Evolutionary conservation across 2,797 vertebrate species (phyloP).

Genomic region (Masticophis lateralis): DNA sequence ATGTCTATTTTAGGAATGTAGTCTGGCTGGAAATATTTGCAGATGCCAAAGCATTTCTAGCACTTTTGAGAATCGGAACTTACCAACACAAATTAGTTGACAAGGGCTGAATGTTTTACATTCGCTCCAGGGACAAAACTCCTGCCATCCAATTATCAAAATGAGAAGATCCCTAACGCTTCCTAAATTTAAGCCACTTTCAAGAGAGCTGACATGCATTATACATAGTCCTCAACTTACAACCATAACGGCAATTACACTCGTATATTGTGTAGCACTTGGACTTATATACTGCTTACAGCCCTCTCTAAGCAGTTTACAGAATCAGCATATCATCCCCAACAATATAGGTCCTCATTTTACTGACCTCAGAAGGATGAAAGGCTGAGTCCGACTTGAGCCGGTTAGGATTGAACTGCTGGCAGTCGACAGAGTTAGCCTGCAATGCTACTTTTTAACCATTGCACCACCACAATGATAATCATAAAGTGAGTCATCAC

Average conservation of each 20-base stretch:
- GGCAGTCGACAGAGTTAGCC: not conserved
- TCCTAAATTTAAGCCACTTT: not conserved
- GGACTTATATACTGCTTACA: not conserved
- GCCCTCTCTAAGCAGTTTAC: not conserved
- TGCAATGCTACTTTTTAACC: not conserved
- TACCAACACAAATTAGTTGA: conserved; percentile 42
- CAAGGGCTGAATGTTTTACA: conserved; percentile 1
- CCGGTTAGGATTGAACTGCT: not conserved
- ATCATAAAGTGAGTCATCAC: not conserved
- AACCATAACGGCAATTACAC: not conserved
- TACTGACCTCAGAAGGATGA: not conserved
- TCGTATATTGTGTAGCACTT: not conserved
- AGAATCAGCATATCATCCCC: not conserved
- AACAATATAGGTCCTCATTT: not conserved
- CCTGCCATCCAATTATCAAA: not conserved
- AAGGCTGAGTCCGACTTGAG: not conserved
- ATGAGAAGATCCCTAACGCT: not conserved
- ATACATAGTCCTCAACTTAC: not conserved
- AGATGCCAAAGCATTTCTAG: conserved; percentile 60
- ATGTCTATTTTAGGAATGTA: conserved; percentile 61
- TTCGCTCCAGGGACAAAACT: not conserved
- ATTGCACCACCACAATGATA: not conserved
- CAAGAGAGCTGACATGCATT: not conserved
- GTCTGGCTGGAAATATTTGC: conserved; percentile 61
- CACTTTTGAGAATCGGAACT: conserved; percentile 57